Evolutionary conservation across 2,888 invertebrate genomes (phyloP), one percentile per base, ranked within the genome.

Genomic region (Dendrolimus houi): DNA sequence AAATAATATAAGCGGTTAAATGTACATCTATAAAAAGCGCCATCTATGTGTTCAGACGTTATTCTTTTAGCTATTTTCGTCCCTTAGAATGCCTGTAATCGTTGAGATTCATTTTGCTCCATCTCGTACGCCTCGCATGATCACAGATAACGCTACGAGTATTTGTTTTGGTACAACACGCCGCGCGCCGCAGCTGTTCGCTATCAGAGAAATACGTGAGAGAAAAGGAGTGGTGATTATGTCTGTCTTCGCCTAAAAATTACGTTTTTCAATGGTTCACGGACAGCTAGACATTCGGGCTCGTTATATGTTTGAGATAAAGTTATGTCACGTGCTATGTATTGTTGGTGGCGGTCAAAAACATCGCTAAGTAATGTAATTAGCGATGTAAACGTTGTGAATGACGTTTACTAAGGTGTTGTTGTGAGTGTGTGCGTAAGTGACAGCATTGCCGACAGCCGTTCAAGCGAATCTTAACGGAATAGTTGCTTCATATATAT

Each of bases 201-300:
- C 86, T 90, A 90, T 89, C 89, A 88, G 83, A 87, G 85, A 87
- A 86, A 83, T 81, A 77, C 82, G 85, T 84, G 86, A 87, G 87
- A 85, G 89, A 87, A 88, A 90, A 90, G 90, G 90, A 90, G 89
- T 90, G 90, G 90, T 90, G 89, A 88, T 86, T 88, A 87, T 81
- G 79, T 65, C 74, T 81, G 88, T 83, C 79, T 87, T 87, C 81
- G 79, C 72, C 74, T 76, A 84, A 85, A 85, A 83, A 79, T 73
- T 77, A 81, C 72, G 85, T 79, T 85, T 88, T 85, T 84, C 81
- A 79, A 87, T 87, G 79, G 85, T 85, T 82, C 72, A 71, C 70
- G 79, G 74, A 68, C 76, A 69, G 71, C 71, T 75, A 72, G 66
- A 68, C 69, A 60, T 68, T 67, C 79, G 79, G 80, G 79, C 69